phyloP scores from a whole-genome alignment of 1,140 invertebrate genomes.

The Drosophila micromelanica region DNA sequence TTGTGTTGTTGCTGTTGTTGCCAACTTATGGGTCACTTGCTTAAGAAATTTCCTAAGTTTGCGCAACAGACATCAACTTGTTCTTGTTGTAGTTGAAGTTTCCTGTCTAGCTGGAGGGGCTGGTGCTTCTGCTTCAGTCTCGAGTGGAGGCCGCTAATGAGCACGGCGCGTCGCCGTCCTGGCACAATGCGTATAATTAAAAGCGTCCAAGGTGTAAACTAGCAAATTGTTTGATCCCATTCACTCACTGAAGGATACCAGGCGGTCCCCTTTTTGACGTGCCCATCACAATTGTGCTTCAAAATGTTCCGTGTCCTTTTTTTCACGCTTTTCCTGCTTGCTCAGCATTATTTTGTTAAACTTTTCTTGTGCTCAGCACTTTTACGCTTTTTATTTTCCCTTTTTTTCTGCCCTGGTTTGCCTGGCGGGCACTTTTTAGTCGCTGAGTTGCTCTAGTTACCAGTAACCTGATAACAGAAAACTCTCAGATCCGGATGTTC shows the following conservation, averaged over 20 bases:
- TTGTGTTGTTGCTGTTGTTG: conserved; percentile 20
- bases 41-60: conserved; percentile 70
- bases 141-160: conserved; percentile 57
- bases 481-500: conserved; percentile 23
- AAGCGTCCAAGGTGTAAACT: conserved; percentile 81
- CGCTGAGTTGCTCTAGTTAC: conserved; percentile 57
- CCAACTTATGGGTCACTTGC: conserved; percentile 73
- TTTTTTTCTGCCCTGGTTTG: conserved; percentile 27
- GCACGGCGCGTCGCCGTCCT: conserved; percentile 41
- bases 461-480: conserved; percentile 38
- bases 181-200: conserved; percentile 78
- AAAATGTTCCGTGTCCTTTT: conserved; percentile 35
- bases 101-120: conserved; percentile 30
- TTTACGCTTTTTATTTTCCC: conserved; percentile 49
- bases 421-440: conserved; percentile 52
- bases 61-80: conserved; percentile 50
- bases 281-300: conserved; percentile 9
- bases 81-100: conserved; percentile 38
- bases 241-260: conserved; percentile 45
- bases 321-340: conserved; percentile 40
- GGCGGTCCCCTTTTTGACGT: conserved; percentile 4
- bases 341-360: conserved; percentile 76
- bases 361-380: conserved; percentile 68
- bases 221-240: conserved; percentile 82
- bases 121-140: not conserved